Percentiles rank a stretch among this genome's conserved stretches.
Evolutionary conservation across 2,113 vertebrate genomes (phyloP).

Genomic region (Ceuthmochares aereus): DNA sequence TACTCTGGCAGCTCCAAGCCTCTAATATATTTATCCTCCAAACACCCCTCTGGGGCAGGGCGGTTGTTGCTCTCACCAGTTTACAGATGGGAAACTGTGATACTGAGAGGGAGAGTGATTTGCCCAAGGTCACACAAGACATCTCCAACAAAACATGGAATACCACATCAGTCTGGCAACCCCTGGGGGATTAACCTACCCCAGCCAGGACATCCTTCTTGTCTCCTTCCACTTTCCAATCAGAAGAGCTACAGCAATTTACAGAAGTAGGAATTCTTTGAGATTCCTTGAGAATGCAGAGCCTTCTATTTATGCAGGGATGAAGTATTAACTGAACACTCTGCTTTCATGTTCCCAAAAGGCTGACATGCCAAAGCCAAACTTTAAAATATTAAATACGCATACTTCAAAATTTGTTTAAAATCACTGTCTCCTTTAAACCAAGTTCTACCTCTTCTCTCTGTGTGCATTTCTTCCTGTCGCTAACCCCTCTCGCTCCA

Average conservation of each 20-base stretch:
- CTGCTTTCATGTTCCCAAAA: not conserved
- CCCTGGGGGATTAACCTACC: slow-evolving; percentile 22
- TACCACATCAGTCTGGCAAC: slow-evolving; percentile 22
- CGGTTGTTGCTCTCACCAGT: slow-evolving; percentile 56
- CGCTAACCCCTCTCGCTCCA: not conserved
- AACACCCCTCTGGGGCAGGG: slow-evolving; percentile 67
- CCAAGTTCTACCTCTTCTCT: not conserved
- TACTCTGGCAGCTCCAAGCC: slow-evolving; percentile 1
- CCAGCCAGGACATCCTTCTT: slow-evolving; percentile 29
- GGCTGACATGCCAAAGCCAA: not conserved
- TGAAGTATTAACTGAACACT: not conserved
- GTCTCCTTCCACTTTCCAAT: slow-evolving; percentile 24
- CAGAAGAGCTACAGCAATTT: not conserved
- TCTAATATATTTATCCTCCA: slow-evolving; percentile 61
- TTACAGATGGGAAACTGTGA: slow-evolving; percentile 64
- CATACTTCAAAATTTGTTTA: not conserved
- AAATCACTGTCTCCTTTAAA: not conserved
- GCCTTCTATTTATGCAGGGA: not conserved
- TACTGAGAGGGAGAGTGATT: slow-evolving; percentile 31
- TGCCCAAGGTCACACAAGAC: slow-evolving; percentile 54
- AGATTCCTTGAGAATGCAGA: not conserved
- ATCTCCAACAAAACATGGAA: slow-evolving; percentile 32
- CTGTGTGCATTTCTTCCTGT: not conserved
- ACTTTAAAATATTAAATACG: not conserved
- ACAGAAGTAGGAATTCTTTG: not conserved